Conservation (phyloP, 2,797 vertebrate species). For the Enteromius treurensis region DNA sequence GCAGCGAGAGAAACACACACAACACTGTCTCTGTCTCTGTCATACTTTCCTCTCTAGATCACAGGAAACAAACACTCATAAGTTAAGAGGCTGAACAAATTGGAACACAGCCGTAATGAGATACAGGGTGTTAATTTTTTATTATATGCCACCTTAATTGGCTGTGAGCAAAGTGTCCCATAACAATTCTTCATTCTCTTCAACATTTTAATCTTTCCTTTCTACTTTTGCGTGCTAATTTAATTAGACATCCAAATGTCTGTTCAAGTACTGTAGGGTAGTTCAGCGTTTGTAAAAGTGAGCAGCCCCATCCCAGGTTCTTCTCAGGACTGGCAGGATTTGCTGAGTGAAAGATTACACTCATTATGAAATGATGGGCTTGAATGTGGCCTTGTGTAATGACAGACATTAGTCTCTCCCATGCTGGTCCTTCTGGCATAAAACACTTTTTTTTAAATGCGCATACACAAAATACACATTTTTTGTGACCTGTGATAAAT, state of each 20-base stretch:
- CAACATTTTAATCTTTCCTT: not conserved
- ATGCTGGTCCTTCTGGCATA: not conserved
- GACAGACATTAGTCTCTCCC: not conserved
- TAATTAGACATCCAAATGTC: not conserved
- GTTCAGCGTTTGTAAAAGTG: not conserved
- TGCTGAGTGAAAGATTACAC: slow-evolving; percentile 11
- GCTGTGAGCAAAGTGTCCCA: not conserved
- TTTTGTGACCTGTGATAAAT: not conserved
- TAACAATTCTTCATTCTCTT: not conserved
- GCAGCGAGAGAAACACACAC: not conserved
- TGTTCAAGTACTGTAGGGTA: not conserved
- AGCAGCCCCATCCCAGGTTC: not conserved
- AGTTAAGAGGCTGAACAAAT: slow-evolving; percentile 19
- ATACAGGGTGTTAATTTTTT: slow-evolving; percentile 12
- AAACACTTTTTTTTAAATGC: not conserved
- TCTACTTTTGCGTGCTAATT: slow-evolving; percentile 7
- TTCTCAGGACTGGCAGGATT: not conserved
- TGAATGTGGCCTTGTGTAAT: slow-evolving; percentile 22
- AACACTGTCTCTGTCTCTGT: not conserved
- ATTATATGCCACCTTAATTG: slow-evolving; percentile 33
- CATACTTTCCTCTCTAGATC: not conserved
- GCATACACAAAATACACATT: not conserved
- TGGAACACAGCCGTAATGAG: slow-evolving; percentile 5
- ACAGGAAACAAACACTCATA: slow-evolving; percentile 2
- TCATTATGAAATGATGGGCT: slow-evolving; percentile 16